Evolutionary conservation across 2,797 vertebrate genomes (phyloP).

Genomic region (Percopsis omiscomaycus): DNA sequence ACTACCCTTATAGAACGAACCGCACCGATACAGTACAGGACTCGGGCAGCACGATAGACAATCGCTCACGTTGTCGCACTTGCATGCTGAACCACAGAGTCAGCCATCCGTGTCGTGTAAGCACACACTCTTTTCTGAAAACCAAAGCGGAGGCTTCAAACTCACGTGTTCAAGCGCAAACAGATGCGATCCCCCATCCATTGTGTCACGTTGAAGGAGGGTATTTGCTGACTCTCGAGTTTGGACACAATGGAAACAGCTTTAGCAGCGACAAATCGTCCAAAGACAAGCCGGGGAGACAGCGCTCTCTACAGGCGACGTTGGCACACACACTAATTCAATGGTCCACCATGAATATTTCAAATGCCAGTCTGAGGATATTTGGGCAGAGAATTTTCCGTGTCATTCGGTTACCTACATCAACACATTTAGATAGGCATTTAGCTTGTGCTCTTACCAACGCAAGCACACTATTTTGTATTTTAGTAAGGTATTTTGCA

Average conservation of each 20-base stretch:
- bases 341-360: background rate
- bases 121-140: slow-evolving; percentile 1
- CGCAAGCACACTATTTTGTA: too few species aligned
- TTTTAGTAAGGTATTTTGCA: too few species aligned
- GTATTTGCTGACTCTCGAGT: slow-evolving; percentile 44
- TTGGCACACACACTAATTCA: slow-evolving; percentile 1
- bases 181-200: background rate
- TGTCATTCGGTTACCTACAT: too few species aligned
- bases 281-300: background rate
- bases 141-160: background rate
- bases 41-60: background rate
- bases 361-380: background rate
- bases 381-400: too few species aligned
- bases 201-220: slow-evolving; percentile 31
- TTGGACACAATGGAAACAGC: slow-evolving; percentile 46
- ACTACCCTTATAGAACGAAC: background rate
- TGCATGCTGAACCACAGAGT: background rate
- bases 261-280: slow-evolving; percentile 14
- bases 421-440: too few species aligned
- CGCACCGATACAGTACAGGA: background rate
- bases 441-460: too few species aligned
- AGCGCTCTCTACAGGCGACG: background rate
- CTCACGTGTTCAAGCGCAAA: background rate
- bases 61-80: background rate
- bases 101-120: slow-evolving; percentile 4